Evolutionary conservation across 2,113 vertebrate genomes (phyloP).

Genomic region (Pelmatolapia mariae): DNA sequence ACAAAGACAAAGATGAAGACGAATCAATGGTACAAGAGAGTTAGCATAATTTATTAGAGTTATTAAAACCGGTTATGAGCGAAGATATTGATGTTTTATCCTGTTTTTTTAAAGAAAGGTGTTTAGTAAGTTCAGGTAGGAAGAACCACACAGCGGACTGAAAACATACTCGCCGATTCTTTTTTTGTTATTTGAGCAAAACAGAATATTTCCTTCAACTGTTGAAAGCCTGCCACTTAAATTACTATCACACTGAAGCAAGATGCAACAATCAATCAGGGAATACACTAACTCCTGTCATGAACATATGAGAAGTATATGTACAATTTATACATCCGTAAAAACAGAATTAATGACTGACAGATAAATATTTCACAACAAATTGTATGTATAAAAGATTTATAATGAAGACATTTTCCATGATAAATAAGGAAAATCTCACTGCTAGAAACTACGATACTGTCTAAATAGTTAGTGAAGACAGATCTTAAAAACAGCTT

Average conservation of each 20-base stretch:
- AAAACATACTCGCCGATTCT: not conserved
- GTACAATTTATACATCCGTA: slow-evolving; percentile 64
- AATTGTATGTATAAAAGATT: slow-evolving; percentile 19
- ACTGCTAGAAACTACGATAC: not conserved
- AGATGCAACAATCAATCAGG: not conserved
- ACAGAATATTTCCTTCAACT: not conserved
- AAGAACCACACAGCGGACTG: not conserved
- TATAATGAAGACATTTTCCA: not conserved
- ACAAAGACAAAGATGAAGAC: not conserved
- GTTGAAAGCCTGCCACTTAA: slow-evolving; percentile 26
- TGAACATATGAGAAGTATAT: slow-evolving; percentile 42
- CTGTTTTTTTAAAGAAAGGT: not conserved
- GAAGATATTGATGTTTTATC: not conserved
- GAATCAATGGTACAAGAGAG: not conserved
- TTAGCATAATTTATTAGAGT: slow-evolving; percentile 24
- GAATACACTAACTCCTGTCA: slow-evolving; percentile 2
- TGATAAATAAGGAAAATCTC: slow-evolving; percentile 33
- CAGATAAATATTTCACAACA: slow-evolving; percentile 36
- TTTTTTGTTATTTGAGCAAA: not conserved
- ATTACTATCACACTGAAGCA: slow-evolving; percentile 10
- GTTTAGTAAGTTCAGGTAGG: not conserved
- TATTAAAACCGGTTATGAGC: not conserved
- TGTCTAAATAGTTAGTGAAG: not conserved
- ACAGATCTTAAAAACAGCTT: not conserved
- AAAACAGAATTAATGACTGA: slow-evolving; percentile 22